A percentile compares a stretch with the other conserved stretches of the same genome.
Evolutionary conservation across 2,113 vertebrate species (phyloP).

Genomic region (Elgaria multicarinata): DNA sequence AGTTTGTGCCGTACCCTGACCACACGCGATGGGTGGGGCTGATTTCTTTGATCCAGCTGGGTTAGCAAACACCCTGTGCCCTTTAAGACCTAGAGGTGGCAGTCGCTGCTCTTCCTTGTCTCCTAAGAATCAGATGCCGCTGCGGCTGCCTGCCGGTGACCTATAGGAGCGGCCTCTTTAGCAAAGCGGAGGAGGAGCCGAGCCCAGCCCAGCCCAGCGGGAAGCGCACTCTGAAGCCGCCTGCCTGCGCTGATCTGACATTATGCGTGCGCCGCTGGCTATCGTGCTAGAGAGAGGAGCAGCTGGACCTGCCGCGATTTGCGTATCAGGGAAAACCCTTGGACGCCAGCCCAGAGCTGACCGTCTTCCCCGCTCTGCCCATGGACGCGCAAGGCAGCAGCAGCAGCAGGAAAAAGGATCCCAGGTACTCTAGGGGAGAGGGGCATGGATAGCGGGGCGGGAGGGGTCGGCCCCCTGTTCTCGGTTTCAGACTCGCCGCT

Average conservation of each 20-base stretch:
- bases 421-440: neutral
- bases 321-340: neutral
- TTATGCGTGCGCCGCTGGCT: slow-evolving; percentile 33
- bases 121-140: neutral
- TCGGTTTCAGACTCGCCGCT: too few relatives aligned
- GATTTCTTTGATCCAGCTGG: neutral
- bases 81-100: neutral
- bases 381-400: neutral
- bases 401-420: neutral
- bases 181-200: slow-evolving; percentile 18
- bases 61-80: neutral
- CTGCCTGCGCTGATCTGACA: neutral
- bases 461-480: neutral
- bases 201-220: slow-evolving; percentile 29
- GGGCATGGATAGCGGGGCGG: too few relatives aligned
- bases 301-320: neutral
- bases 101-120: neutral
- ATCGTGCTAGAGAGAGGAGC: neutral
- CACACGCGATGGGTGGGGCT: neutral
- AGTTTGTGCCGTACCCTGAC: neutral
- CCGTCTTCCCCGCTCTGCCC: neutral
- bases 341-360: neutral
- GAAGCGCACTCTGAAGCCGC: slow-evolving; percentile 53
- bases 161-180: slow-evolving; percentile 43
- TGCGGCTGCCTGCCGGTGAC: slow-evolving; percentile 28